Percentiles rank a stretch among this genome's conserved stretches.
Evolutionary conservation across 1,140 invertebrate genomes (phyloP).

Genomic region (Brachionus rubens): DNA sequence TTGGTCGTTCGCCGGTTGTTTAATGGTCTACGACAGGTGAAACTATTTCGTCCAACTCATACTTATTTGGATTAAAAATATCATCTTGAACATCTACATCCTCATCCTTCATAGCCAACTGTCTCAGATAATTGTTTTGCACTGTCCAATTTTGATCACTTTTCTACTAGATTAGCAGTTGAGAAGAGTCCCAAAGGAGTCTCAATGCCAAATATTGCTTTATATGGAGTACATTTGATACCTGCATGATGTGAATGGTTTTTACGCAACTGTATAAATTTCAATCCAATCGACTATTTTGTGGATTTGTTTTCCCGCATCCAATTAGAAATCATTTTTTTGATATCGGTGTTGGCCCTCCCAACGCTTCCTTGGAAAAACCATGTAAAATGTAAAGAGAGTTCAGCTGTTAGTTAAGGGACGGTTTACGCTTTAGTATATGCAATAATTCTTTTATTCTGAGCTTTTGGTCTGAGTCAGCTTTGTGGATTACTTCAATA

Average conservation of each 20-base stretch:
- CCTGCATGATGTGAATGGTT: not conserved
- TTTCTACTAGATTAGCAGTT: not conserved
- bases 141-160: conserved; percentile 9
- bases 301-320: not conserved
- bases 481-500: too few relatives aligned
- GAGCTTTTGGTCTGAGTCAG: too few relatives aligned
- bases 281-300: not conserved
- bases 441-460: too few relatives aligned
- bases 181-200: not conserved
- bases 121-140: not conserved
- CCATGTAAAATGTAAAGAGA: too few relatives aligned
- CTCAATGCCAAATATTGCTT: conserved; percentile 13
- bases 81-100: not conserved
- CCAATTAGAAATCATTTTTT: not conserved
- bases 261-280: conserved; percentile 22
- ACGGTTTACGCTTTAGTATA: too few relatives aligned
- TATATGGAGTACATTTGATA: conserved; percentile 16
- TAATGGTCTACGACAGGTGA: too few relatives aligned
- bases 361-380: conserved; percentile 50
- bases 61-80: not conserved
- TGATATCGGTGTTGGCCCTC: conserved; percentile 48
- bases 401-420: too few relatives aligned
- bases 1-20: too few relatives aligned
- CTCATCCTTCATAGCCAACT: conserved; percentile 22
- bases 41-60: not conserved